These are phyloP conservation scores for Moxostoma hubbsi DNA, from an alignment of 2,797 vertebrate genomes.

Conservation along the genomic window DNA sequence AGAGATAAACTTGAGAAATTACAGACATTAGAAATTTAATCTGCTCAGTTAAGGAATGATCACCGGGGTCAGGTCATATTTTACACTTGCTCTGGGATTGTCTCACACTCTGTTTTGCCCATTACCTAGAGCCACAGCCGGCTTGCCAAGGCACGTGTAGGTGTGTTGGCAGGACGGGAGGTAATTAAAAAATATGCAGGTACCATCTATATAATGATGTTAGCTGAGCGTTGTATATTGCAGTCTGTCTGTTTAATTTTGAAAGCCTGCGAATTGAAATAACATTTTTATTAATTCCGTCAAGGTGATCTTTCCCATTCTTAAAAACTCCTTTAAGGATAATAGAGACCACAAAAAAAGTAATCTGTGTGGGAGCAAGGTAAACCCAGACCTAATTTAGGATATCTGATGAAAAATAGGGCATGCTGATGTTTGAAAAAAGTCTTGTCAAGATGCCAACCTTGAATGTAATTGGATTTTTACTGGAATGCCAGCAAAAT, in stretches of 20 bases:
- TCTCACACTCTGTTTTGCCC: conserved; percentile 8
- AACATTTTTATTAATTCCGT: not conserved
- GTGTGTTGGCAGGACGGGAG: conserved; percentile 40
- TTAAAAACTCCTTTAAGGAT: not conserved
- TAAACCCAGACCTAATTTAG: not conserved
- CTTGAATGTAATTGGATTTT: no score
- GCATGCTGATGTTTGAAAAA: not conserved
- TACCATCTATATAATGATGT: conserved; percentile 36
- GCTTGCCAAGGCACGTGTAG: conserved; percentile 4
- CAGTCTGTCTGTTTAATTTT: conserved; percentile 11
- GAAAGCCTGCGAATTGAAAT: not conserved
- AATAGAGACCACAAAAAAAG: not conserved
- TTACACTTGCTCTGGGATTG: conserved; percentile 38
- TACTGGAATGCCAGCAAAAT: no score
- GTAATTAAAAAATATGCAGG: conserved; percentile 42
- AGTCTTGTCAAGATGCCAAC: no score
- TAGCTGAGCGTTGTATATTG: conserved; percentile 34
- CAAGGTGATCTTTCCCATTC: not conserved
- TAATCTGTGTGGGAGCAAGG: not conserved
- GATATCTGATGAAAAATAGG: not conserved
- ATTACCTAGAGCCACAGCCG: not conserved
- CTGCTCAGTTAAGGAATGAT: not conserved
- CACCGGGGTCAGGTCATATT: not conserved
- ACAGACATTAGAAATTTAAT: not conserved
- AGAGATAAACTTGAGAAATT: conserved; percentile 35